Evolutionary conservation across 2,797 vertebrate genomes (phyloP), one percentile per base, ranked within the genome.

Genomic region (Cossypha niveicapilla): DNA sequence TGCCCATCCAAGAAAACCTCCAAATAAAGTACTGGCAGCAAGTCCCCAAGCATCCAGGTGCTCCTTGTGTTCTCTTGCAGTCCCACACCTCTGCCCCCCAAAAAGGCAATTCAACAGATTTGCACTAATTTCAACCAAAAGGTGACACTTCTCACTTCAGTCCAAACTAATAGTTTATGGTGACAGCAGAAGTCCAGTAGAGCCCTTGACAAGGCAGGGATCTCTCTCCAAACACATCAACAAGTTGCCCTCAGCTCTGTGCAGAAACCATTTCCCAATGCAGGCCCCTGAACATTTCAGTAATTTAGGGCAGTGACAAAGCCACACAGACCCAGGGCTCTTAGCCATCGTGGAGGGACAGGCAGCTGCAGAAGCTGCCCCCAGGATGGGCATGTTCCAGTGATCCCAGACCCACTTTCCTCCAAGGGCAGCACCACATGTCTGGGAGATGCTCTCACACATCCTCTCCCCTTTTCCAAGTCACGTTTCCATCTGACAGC

Each of bases 341-440:
- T 8, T 0, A 7, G 27, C 18, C 61, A 27, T 1, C 5, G 2
- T 0, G 7, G n/a, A 58, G 18, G 32, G 51, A 76, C n/a, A 27
- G 28, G 65, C 83, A 77, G 73, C 65, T 73, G 37, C 10, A 79
- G 32, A 37, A 28, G 35, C 19, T 70, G 70, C 6, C 47, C 62
- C 68, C 62, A 54, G 73, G 25, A 67, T 2, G 10, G 48, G 45
- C 23, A 77, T 1, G 2, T 63, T 37, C 53, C 30, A 62, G 34
- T 5, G 23, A 90, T 17, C 18, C 56, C 13, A 67, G 48, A 74
- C 3, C 34, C 41, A 7, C 39, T 61, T 4, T 37, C 48, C 79
- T 77, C 65, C 62, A 53, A 67, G n/a, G 28, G 63, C 68, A 73
- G 15, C 57, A 67, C 10, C 30, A n/a, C 21, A 54, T 24, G 50